phyloP scores from a whole-genome alignment of 2,113 vertebrate species.

The Gymnocephalus cernua region DNA sequence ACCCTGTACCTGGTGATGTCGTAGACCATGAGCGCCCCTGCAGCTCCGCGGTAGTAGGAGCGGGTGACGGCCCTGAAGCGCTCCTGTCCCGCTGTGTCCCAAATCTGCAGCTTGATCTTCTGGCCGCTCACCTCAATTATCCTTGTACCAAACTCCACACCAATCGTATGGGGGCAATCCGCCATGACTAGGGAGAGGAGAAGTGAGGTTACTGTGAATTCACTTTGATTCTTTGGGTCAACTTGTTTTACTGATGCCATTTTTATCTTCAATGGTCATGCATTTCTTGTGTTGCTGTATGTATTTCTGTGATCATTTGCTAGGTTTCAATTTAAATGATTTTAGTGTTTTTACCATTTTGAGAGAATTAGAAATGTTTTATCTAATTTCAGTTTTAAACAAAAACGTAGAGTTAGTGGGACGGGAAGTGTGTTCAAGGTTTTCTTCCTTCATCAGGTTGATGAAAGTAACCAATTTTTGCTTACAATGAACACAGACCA shows the following conservation, averaged over 20 bases:
- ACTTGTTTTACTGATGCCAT: not conserved
- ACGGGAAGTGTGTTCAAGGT: not conserved
- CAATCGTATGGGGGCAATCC: conserved; percentile 99
- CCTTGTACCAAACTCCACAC: conserved; percentile 98
- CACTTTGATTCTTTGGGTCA: not conserved
- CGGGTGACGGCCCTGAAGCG: conserved; percentile 98
- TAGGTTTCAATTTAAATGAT: not conserved
- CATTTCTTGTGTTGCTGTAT: not conserved
- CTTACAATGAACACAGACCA: not conserved
- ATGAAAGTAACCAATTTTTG: no score
- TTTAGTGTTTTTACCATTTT: not conserved
- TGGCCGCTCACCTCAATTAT: conserved; percentile 99
- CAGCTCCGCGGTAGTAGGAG: conserved; percentile 98
- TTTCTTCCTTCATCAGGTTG: no score
- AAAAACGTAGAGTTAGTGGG: not conserved
- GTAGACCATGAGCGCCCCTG: conserved; percentile 98
- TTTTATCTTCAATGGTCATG: not conserved
- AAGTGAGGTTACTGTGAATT: not conserved
- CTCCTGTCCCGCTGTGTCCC: conserved; percentile 99
- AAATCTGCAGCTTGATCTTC: conserved; percentile 99
- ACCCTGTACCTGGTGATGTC: conserved; percentile 94
- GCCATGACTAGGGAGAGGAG: conserved; percentile 91
- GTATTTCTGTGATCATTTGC: not conserved
- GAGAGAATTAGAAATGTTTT: not conserved
- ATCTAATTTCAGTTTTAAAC: not conserved